Percentiles rank a stretch among this genome's conserved stretches.
Evolutionary conservation across 2,113 vertebrate genomes (phyloP).

Genomic region (Corvus moneduloides): DNA sequence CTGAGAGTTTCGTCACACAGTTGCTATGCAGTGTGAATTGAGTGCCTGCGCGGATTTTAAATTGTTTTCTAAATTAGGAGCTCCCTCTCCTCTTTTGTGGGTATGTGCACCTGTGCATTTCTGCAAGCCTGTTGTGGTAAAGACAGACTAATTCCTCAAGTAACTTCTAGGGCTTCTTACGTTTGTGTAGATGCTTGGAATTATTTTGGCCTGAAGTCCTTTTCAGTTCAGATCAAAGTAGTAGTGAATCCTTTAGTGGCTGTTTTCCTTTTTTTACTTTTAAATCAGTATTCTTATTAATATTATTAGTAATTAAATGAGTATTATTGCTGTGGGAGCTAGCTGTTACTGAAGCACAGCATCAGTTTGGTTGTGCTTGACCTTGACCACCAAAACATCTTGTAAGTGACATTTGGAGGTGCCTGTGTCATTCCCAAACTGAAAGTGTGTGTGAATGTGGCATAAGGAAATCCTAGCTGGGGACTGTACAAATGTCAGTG

Average conservation of each 20-base stretch:
- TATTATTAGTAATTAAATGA: neutral
- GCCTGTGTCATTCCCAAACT: neutral
- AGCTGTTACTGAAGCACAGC: neutral
- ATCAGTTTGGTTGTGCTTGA: neutral
- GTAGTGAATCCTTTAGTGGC: neutral
- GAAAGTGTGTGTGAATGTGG: neutral
- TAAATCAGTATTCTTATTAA: neutral
- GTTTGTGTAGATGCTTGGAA: neutral
- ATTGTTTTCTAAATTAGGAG: slow-evolving; percentile 8
- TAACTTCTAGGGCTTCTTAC: neutral
- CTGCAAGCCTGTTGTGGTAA: neutral
- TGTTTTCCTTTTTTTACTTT: neutral
- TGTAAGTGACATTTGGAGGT: neutral
- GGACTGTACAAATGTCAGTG: neutral
- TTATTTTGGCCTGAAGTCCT: neutral
- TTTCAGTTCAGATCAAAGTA: neutral
- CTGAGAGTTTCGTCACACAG: neutral
- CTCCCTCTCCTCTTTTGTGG: neutral
- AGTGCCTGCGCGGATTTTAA: neutral
- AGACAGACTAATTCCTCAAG: neutral
- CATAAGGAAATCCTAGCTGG: neutral
- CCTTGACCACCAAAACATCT: neutral
- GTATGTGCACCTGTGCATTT: neutral
- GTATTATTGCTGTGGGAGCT: neutral
- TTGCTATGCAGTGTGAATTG: neutral